A percentile compares a stretch with the other conserved stretches of the same genome.
phyloP scores from a whole-genome alignment of 92 coral and sea anemone species.

The Blastomussa wellsi region DNA sequence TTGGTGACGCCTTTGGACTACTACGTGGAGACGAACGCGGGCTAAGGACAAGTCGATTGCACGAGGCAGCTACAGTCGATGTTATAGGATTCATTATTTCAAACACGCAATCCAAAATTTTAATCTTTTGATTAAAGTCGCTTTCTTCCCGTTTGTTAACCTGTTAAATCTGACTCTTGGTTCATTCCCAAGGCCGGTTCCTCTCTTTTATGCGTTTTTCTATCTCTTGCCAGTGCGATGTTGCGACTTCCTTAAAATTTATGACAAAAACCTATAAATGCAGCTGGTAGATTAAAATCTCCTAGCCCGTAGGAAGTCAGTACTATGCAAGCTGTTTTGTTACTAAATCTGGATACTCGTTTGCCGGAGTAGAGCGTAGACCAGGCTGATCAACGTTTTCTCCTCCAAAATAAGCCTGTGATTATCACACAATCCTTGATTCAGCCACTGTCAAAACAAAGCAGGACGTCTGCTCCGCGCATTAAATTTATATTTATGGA shows the following conservation, averaged over 20 bases:
- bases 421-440: not conserved
- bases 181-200: not conserved
- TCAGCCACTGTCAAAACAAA: conserved; percentile 22
- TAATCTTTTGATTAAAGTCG: not conserved
- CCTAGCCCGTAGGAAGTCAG: not conserved
- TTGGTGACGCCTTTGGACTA: conserved; percentile 58
- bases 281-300: not conserved
- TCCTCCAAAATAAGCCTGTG: not conserved
- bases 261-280: not conserved
- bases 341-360: not conserved
- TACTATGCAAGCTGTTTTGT: not conserved
- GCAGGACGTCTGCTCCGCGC: not conserved
- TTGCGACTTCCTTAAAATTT: conserved; percentile 10
- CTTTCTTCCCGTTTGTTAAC: not conserved
- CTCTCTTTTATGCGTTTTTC: not conserved
- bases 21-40: conserved; percentile 56
- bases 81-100: conserved; percentile 68
- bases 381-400: not conserved
- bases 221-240: not conserved
- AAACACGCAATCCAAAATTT: conserved; percentile 1
- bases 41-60: conserved; percentile 50
- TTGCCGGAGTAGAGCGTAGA: not conserved
- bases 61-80: conserved; percentile 56
- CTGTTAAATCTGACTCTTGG: not conserved
- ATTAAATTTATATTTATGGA: conserved; percentile 20